These are phyloP conservation scores for Antheraea pernyi DNA, from an alignment of 1,140 invertebrate species.

Conservation along the genomic window DNA sequence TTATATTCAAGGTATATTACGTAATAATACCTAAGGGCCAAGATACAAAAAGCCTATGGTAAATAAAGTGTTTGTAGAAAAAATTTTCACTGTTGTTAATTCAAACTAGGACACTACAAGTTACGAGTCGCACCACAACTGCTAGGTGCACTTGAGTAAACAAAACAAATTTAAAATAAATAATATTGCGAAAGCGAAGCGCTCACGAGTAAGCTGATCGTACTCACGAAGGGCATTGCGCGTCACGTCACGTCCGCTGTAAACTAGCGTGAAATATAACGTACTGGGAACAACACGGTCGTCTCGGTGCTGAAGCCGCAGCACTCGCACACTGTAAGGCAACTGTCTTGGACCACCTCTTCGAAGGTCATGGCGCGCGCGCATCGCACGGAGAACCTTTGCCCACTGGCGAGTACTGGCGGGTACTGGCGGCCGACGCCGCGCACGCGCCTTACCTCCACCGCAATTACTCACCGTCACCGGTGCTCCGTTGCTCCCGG, in stretches of 20 bases:
- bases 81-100: background rate
- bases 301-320: constrained; percentile 77
- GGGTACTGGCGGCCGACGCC: constrained; percentile 21
- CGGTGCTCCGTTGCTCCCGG: constrained; percentile 38
- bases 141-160: constrained; percentile 39
- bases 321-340: constrained; percentile 75
- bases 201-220: constrained; percentile 44
- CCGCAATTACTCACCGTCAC: constrained; percentile 48
- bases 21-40: background rate
- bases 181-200: constrained; percentile 27
- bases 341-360: constrained; percentile 68
- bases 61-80: background rate
- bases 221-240: constrained; percentile 73
- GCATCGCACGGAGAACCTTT: constrained; percentile 53
- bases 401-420: constrained; percentile 42
- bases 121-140: constrained; percentile 2
- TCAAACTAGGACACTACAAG: background rate
- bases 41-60: background rate
- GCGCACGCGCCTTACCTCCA: constrained; percentile 27
- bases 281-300: constrained; percentile 70
- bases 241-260: constrained; percentile 48
- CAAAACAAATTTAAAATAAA: constrained; percentile 21
- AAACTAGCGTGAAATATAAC: constrained; percentile 70
- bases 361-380: constrained; percentile 76
- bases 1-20: constrained; percentile 1